phyloP scores from a whole-genome alignment of 2,888 invertebrate genomes.

The Protonemura montana region DNA sequence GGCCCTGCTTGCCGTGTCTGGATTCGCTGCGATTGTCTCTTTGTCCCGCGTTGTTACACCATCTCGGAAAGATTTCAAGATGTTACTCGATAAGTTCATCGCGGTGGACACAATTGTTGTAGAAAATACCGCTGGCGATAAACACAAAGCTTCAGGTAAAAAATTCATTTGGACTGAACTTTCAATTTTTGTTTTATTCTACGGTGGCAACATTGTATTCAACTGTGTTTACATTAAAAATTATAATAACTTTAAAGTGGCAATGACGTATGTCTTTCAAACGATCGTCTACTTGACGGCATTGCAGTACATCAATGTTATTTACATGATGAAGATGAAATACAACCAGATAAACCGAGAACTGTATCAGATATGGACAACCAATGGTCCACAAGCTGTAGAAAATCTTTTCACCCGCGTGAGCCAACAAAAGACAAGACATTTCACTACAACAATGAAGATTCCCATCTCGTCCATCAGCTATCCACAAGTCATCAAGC shows the following conservation, averaged over 20 bases:
- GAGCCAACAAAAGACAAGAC: not conserved
- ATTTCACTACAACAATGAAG: too few relatives aligned
- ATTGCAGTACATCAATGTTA: not conserved
- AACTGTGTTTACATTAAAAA: not conserved
- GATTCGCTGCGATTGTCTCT: not conserved
- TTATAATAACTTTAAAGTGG: not conserved
- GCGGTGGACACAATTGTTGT: not conserved
- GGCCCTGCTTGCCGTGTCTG: not conserved
- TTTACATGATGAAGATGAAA: not conserved
- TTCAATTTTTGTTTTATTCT: not conserved
- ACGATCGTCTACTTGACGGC: not conserved
- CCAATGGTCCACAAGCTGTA: not conserved
- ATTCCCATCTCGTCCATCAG: not conserved
- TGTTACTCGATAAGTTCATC: not conserved
- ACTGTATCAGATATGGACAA: not conserved
- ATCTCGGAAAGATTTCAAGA: not conserved
- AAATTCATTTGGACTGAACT: not conserved
- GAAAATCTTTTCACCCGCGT: not conserved
- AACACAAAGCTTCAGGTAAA: not conserved
- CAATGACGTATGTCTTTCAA: not conserved
- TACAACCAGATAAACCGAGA: not conserved
- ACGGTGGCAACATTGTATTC: not conserved
- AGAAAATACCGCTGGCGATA: too few relatives aligned
- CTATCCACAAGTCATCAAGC: not conserved
- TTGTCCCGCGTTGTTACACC: not conserved